These are phyloP conservation scores for Cepaea hortensis DNA, from an alignment of 2,888 invertebrate genomes.

Conservation along the genomic window DNA sequence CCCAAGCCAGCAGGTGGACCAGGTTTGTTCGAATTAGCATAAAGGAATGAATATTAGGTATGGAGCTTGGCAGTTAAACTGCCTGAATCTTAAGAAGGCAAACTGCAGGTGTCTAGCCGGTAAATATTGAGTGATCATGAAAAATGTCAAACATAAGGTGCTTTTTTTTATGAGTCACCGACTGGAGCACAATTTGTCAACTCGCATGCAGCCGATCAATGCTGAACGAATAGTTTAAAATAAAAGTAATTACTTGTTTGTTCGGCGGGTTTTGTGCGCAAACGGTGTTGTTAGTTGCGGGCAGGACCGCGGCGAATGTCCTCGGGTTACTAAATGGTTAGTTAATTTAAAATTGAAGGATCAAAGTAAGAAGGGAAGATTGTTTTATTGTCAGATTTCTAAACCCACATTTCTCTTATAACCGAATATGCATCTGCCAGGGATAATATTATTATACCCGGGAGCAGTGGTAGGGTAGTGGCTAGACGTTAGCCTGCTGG, in stretches of 20 bases:
- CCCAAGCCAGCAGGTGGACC: conserved; percentile 3
- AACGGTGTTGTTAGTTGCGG: neutral
- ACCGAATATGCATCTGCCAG: no score
- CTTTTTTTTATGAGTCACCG: neutral
- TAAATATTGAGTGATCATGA: conserved; percentile 8
- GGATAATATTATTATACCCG: no score
- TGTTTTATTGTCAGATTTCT: no score
- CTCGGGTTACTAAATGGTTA: neutral
- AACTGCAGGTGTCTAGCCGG: conserved; percentile 3
- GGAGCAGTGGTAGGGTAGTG: no score
- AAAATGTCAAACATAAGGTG: neutral
- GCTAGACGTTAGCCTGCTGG: no score
- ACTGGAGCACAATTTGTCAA: neutral
- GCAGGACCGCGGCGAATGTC: neutral
- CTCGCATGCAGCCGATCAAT: neutral
- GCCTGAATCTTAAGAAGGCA: neutral
- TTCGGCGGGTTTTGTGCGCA: no score
- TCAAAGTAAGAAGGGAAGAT: no score
- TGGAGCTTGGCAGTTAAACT: neutral
- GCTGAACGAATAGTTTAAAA: neutral
- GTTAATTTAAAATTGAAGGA: no score
- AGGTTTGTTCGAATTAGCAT: neutral
- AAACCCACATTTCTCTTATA: no score
- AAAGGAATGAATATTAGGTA: neutral
- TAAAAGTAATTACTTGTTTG: neutral